Evolutionary conservation across 2,888 invertebrate species (phyloP).

Genomic region (Empis stercorea): DNA sequence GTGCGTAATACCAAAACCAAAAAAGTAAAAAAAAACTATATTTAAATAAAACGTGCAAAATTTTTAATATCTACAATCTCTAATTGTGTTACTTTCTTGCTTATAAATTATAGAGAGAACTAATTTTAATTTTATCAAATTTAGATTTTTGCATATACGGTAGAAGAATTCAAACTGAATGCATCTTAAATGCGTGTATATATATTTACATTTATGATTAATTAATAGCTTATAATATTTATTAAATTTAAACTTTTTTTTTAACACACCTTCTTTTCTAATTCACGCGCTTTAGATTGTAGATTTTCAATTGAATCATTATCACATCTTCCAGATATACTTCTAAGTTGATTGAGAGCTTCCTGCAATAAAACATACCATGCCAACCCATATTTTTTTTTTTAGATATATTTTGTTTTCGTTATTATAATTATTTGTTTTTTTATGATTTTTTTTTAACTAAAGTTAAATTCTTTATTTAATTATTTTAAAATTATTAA

Average conservation of each 20-base stretch:
- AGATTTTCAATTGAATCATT: slow-evolving; percentile 57
- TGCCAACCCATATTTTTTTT: slow-evolving; percentile 12
- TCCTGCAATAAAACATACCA: slow-evolving; percentile 38
- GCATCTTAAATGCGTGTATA: no score
- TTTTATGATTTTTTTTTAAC: not conserved
- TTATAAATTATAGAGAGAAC: no score
- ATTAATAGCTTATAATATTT: not conserved
- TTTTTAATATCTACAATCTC: no score
- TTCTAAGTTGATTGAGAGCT: slow-evolving; percentile 55
- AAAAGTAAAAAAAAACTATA: no score
- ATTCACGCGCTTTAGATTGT: slow-evolving; percentile 73
- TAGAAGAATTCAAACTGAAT: no score
- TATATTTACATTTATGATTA: no score
- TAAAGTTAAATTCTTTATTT: not conserved
- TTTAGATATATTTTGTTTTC: not conserved
- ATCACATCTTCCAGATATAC: slow-evolving; percentile 41
- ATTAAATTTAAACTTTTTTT: not conserved
- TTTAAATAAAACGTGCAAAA: no score
- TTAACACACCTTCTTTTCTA: slow-evolving; percentile 70
- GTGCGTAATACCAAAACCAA: no score
- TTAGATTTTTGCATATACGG: no score
- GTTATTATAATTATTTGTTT: not conserved
- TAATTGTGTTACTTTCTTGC: no score
- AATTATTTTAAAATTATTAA: not conserved
- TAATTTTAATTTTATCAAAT: no score